phyloP scores from a whole-genome alignment of 2,888 invertebrate genomes.

The Sipha maydis region DNA sequence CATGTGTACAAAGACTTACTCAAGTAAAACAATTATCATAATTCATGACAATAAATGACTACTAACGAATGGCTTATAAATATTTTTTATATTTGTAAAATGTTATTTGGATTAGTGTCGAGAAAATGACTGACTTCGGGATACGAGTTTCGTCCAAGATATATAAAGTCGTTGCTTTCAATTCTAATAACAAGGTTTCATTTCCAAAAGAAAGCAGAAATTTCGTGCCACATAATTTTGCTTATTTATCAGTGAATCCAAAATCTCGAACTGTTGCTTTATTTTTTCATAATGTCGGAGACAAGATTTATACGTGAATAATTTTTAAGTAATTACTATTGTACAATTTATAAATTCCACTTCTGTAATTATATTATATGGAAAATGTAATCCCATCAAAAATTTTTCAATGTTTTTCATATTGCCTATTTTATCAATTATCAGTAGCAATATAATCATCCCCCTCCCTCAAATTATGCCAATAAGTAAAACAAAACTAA shows the following conservation, averaged over 20 bases:
- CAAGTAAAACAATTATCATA: constrained; percentile 65
- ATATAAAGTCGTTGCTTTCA: constrained; percentile 12
- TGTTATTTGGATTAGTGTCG: constrained; percentile 57
- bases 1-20: constrained; percentile 72
- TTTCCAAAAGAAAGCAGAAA: constrained; percentile 28
- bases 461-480: no score
- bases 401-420: no score
- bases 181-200: constrained; percentile 8
- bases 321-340: background rate
- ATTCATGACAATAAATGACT: background rate
- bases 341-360: background rate
- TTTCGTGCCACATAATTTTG: constrained; percentile 14
- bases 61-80: background rate
- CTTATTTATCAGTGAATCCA: constrained; percentile 43
- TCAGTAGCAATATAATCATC: background rate
- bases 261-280: constrained; percentile 40
- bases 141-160: constrained; percentile 30
- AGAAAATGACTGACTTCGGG: constrained; percentile 54
- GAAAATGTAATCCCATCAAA: background rate
- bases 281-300: constrained; percentile 46
- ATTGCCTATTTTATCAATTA: background rate
- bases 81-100: background rate
- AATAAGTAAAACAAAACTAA: no score
- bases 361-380: background rate
- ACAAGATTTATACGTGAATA: constrained; percentile 44